Evolutionary conservation across 2,797 vertebrate species (phyloP).

Genomic region (Enteromius anoplus): DNA sequence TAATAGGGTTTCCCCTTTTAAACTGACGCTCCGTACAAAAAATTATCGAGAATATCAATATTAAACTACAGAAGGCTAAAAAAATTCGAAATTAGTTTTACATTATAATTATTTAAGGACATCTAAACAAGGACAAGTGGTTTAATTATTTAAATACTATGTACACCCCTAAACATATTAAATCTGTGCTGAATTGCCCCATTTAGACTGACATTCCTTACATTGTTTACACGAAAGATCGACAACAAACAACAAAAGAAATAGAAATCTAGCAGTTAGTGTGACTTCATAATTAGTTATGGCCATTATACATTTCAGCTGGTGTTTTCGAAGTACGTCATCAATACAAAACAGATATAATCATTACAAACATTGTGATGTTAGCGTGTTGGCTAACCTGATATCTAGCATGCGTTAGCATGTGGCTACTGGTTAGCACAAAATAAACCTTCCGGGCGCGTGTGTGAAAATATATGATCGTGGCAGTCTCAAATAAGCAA

Average conservation of each 20-base stretch:
- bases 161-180: neutral
- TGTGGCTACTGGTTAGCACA: neutral
- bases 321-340: neutral
- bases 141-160: neutral
- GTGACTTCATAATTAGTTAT: too few relatives aligned
- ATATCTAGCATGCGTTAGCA: constrained; percentile 23
- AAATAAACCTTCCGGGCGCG: neutral
- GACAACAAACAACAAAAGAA: neutral
- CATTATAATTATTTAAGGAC: neutral
- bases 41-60: neutral
- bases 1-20: neutral
- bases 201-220: neutral
- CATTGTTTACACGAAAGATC: neutral
- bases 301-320: neutral
- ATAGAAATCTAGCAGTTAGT: neutral
- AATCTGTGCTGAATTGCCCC: neutral
- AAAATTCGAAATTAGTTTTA: neutral
- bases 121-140: neutral
- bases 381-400: constrained; percentile 35
- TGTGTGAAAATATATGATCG: neutral
- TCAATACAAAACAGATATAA: neutral
- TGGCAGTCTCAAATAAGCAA: neutral
- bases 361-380: constrained; percentile 4
- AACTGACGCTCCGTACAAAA: neutral
- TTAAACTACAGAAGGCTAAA: neutral